These are phyloP conservation scores for Agonopterix subpropinquella DNA, from an alignment of 2,888 invertebrate species.

Conservation along the genomic window DNA sequence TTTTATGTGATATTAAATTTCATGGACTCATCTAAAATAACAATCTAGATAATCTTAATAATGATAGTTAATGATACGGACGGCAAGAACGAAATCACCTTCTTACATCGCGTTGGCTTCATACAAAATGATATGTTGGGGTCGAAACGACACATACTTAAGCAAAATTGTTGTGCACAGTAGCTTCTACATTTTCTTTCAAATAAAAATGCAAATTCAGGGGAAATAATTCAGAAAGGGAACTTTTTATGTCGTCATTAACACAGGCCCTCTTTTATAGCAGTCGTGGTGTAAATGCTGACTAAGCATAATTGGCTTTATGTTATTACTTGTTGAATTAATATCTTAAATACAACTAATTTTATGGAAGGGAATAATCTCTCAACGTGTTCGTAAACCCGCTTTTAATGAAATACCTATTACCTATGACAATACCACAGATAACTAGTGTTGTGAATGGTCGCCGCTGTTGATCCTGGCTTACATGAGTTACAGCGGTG, in stretches of 20 bases:
- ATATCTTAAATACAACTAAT: conserved; percentile 2
- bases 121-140: conserved; percentile 2
- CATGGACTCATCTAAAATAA: too few relatives aligned
- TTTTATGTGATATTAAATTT: too few relatives aligned
- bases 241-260: conserved; percentile 54
- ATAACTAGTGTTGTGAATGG: too few relatives aligned
- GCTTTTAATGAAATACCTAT: too few relatives aligned
- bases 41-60: too few relatives aligned
- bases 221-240: conserved; percentile 48
- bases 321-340: conserved; percentile 37
- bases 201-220: conserved; percentile 58
- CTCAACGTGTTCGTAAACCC: too few relatives aligned
- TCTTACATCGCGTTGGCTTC: neutral
- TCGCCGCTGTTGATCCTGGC: too few relatives aligned
- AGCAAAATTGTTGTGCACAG: conserved; percentile 24
- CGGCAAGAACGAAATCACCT: too few relatives aligned
- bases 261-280: conserved; percentile 40
- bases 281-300: conserved; percentile 38
- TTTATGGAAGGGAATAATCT: too few relatives aligned
- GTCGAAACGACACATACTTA: conserved; percentile 9
- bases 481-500: too few relatives aligned
- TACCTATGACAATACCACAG: too few relatives aligned
- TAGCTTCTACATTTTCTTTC: conserved; percentile 40
- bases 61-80: too few relatives aligned
- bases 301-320: conserved; percentile 45